phyloP scores from a whole-genome alignment of 2,797 vertebrate species.

The Alosa sapidissima region DNA sequence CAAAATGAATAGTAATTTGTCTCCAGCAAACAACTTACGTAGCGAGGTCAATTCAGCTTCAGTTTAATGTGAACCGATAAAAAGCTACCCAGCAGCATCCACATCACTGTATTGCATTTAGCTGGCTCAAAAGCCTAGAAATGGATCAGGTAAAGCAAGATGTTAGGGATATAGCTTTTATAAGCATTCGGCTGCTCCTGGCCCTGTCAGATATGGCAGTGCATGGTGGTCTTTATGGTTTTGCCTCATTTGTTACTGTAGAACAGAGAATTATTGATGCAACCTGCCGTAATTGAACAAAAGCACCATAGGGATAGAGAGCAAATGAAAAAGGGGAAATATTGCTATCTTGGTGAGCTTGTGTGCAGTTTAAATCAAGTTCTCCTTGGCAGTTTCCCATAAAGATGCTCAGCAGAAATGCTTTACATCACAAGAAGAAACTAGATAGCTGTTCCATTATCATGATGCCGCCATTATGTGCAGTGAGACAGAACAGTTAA shows the following conservation, averaged over 20 bases:
- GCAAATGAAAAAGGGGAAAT: slow-evolving; percentile 40
- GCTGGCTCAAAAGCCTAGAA: not conserved
- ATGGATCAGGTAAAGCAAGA: not conserved
- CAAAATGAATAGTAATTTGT: not conserved
- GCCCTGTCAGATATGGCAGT: not conserved
- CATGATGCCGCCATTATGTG: slow-evolving; percentile 49
- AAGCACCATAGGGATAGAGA: slow-evolving; percentile 31
- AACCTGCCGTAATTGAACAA: slow-evolving; percentile 37
- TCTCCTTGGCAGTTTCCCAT: slow-evolving; percentile 39
- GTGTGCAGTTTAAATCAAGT: slow-evolving; percentile 45
- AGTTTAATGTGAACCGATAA: too few species aligned
- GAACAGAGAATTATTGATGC: slow-evolving; percentile 34
- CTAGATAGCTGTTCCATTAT: slow-evolving; percentile 50
- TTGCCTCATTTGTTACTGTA: not conserved
- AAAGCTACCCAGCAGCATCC: not conserved
- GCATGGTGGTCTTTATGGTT: not conserved
- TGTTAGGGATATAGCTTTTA: not conserved
- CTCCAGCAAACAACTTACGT: not conserved
- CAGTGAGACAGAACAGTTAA: slow-evolving; percentile 19
- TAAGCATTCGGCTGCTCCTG: not conserved
- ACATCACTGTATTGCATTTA: not conserved
- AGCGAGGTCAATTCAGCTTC: not conserved
- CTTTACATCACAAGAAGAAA: slow-evolving; percentile 47
- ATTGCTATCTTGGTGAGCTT: slow-evolving; percentile 36
- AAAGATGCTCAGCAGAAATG: slow-evolving; percentile 33